phyloP scores from a whole-genome alignment of 1,140 invertebrate genomes.

The Bombyx mori region ASM3026992v2 NC_085112.1:6430001-6430500 shows the following conservation, averaged over 20 bases:
- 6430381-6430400: slow-evolving; percentile 53
- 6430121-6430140: too few relatives aligned
- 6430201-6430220: slow-evolving; percentile 67
- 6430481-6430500: slow-evolving; percentile 21
- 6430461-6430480: slow-evolving; percentile 32
- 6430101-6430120: too few relatives aligned
- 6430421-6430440: slow-evolving; percentile 54
- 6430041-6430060: slow-evolving; percentile 17
- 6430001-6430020: slow-evolving; percentile 22
- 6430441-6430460: slow-evolving; percentile 60
- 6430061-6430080: slow-evolving; percentile 15
- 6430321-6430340: slow-evolving; percentile 29
- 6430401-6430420: slow-evolving; percentile 51
- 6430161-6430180: slow-evolving; percentile 55
- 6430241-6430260: slow-evolving; percentile 33
- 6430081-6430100: neutral
- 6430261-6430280: slow-evolving; percentile 59
- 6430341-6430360: slow-evolving; percentile 54
- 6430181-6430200: slow-evolving; percentile 28
- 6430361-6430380: slow-evolving; percentile 67
- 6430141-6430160: slow-evolving; percentile 54
- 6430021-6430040: slow-evolving; percentile 19
- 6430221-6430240: slow-evolving; percentile 49
- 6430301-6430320: slow-evolving; percentile 55
- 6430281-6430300: slow-evolving; percentile 63